Percentiles rank a stretch among this genome's conserved stretches.
phyloP scores from a whole-genome alignment of 2,113 vertebrate genomes.

The Lipotes vexillifer region DNA sequence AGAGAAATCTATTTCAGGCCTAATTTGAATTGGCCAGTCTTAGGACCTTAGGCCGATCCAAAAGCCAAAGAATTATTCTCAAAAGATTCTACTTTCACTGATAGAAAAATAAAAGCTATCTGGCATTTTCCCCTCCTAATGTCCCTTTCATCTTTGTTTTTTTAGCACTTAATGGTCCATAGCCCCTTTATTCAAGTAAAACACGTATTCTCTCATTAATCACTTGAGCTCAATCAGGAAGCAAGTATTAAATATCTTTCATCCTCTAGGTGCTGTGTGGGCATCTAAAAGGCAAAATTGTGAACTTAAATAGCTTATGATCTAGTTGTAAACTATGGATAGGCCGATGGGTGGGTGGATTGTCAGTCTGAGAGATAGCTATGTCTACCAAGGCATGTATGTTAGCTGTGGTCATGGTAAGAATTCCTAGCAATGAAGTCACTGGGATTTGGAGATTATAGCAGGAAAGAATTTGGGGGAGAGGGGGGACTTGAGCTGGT shows the following conservation, averaged over 20 bases:
- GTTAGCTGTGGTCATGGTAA: not conserved
- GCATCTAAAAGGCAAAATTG: not conserved
- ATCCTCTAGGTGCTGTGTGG: not conserved
- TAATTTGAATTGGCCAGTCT: not conserved
- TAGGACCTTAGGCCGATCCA: not conserved
- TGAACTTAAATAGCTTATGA: not conserved
- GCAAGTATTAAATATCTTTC: not conserved
- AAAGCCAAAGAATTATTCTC: not conserved
- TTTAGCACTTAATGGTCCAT: not conserved
- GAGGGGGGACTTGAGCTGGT: not conserved
- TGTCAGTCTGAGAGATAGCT: not conserved
- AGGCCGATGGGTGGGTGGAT: not conserved
- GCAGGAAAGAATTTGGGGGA: not conserved
- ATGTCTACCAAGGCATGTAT: not conserved
- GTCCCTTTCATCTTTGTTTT: not conserved
- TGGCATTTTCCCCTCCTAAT: not conserved
- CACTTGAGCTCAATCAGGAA: not conserved
- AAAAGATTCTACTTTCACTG: not conserved
- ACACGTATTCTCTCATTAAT: constrained; percentile 4
- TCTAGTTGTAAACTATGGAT: not conserved
- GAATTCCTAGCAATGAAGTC: constrained; percentile 5
- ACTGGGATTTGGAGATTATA: not conserved
- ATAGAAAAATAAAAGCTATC: constrained; percentile 16
- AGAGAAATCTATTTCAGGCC: constrained; percentile 40
- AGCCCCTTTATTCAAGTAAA: not conserved